A percentile compares a stretch with the other conserved stretches of the same genome.
These are phyloP conservation scores for Xestia ashworthii DNA, from an alignment of 2,888 invertebrate species.

Conservation along the genomic window DNA sequence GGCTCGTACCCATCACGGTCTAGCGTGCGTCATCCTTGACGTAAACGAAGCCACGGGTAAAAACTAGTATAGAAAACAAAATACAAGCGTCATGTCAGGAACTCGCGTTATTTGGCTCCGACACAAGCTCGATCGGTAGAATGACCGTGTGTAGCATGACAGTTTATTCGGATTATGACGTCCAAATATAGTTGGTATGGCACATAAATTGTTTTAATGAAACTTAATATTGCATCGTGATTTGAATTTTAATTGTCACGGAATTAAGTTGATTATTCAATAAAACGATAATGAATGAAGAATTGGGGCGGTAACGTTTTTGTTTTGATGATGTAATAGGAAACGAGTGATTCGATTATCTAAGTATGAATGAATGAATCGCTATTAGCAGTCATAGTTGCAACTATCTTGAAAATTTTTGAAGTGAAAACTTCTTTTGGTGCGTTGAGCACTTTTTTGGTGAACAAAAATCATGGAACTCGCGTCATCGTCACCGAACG, in stretches of 20 bases:
- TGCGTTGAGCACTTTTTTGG: no score
- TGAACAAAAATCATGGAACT: no score
- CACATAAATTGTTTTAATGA: constrained; percentile 53
- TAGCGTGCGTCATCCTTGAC: no score
- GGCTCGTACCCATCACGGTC: no score
- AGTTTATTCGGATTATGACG: constrained; percentile 47
- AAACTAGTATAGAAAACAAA: constrained; percentile 22
- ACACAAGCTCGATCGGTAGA: constrained; percentile 44
- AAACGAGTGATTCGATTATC: not conserved
- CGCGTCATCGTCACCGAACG: no score
- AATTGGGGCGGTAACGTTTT: constrained; percentile 1
- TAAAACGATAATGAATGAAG: not conserved
- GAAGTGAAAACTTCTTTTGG: no score
- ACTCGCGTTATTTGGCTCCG: constrained; percentile 45
- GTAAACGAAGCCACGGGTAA: not conserved
- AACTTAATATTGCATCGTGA: constrained; percentile 43
- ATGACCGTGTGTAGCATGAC: constrained; percentile 62
- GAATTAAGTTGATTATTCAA: constrained; percentile 9
- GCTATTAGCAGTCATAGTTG: not conserved
- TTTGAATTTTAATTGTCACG: constrained; percentile 28
- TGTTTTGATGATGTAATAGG: not conserved
- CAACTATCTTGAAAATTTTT: not conserved
- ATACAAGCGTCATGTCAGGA: constrained; percentile 44
- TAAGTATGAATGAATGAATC: not conserved
- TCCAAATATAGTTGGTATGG: constrained; percentile 57